Evolutionary conservation across 2,797 vertebrate species (phyloP).

Genomic region (Falco peregrinus): DNA sequence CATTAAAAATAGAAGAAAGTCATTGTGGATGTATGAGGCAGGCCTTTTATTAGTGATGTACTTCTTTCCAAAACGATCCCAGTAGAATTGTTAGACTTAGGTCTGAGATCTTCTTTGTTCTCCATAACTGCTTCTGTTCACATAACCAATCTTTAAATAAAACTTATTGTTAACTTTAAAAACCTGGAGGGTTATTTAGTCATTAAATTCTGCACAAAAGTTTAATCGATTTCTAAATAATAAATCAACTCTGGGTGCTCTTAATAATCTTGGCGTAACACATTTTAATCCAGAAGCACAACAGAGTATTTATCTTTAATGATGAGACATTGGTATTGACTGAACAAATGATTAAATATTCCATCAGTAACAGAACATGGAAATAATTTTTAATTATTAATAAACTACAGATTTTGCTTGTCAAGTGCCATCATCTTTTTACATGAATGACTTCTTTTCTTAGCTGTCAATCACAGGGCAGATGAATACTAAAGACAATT

Average conservation of each 20-base stretch:
- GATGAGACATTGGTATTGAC: conserved; percentile 78
- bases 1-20: neutral
- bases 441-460: conserved; percentile 64
- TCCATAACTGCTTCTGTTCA: neutral
- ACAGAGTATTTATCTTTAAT: conserved; percentile 81
- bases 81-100: neutral
- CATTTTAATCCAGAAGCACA: conserved; percentile 73
- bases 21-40: neutral
- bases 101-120: neutral
- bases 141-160: conserved; percentile 17
- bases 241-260: conserved; percentile 72
- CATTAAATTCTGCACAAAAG: conserved; percentile 66
- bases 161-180: conserved; percentile 50
- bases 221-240: conserved; percentile 79
- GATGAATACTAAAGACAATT: conserved; percentile 53
- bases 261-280: conserved; percentile 72
- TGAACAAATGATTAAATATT: conserved; percentile 81
- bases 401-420: conserved; percentile 70
- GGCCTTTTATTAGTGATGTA: neutral
- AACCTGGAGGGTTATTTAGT: conserved; percentile 52
- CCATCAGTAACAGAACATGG: conserved; percentile 78
- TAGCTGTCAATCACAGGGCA: conserved; percentile 42
- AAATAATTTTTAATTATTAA: conserved; percentile 82
- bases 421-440: conserved; percentile 71
- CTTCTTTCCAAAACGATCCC: neutral